These are phyloP conservation scores for Chrysochloris asiatica DNA, from an alignment of 2,113 vertebrate genomes.

Conservation along the genomic window DNA sequence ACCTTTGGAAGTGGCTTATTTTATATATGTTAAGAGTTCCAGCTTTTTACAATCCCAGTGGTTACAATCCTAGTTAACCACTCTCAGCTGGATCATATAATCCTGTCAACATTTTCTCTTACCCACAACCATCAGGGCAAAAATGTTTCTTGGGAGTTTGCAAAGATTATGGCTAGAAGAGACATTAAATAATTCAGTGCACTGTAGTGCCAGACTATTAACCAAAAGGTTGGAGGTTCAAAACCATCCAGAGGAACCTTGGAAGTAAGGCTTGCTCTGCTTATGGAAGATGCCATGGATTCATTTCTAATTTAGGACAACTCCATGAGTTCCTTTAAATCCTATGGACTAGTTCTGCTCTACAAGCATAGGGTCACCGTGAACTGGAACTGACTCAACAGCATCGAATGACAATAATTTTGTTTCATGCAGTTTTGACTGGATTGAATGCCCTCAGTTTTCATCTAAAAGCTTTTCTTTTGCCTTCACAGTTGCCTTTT, in stretches of 20 bases:
- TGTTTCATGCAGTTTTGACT: background rate
- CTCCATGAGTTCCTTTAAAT: background rate
- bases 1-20: too few species aligned
- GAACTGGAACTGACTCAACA: background rate
- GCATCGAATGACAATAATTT: background rate
- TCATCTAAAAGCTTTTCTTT: background rate
- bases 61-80: too few species aligned
- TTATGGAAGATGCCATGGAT: background rate
- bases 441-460: background rate
- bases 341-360: background rate
- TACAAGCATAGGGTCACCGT: background rate
- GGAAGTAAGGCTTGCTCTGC: background rate
- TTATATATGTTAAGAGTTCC: too few species aligned
- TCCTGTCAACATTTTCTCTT: too few species aligned
- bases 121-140: too few species aligned
- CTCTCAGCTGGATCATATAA: too few species aligned
- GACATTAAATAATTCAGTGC: too few species aligned
- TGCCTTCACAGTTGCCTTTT: background rate
- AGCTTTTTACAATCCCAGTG: too few species aligned
- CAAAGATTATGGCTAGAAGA: too few species aligned
- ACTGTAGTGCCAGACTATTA: too few species aligned
- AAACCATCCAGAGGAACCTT: background rate
- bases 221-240: too few species aligned
- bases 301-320: background rate
- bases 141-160: too few species aligned